A percentile compares a stretch with the other conserved stretches of the same genome.
phyloP scores from a whole-genome alignment of 2,113 vertebrate species.

The Nycticryphes semicollaris region DNA sequence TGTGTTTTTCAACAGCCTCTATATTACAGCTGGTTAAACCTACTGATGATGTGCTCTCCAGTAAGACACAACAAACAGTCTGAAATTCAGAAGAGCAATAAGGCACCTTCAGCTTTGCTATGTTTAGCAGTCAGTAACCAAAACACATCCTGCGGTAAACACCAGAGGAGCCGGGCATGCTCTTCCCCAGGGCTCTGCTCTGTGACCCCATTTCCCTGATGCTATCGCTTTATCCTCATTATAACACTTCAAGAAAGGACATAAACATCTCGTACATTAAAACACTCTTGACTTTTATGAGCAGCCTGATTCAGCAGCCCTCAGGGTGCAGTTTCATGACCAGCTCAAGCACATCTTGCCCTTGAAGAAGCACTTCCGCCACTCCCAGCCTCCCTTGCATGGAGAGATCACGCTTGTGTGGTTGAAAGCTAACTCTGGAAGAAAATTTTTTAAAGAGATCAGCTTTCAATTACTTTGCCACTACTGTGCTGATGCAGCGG shows the following conservation, averaged over 20 bases:
- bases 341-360: background rate
- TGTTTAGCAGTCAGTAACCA: background rate
- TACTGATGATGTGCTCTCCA: background rate
- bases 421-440: background rate
- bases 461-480: background rate
- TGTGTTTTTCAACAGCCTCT: background rate
- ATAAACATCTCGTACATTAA: background rate
- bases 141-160: background rate
- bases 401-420: background rate
- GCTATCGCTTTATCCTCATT: background rate
- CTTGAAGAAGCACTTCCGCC: background rate
- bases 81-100: slow-evolving; percentile 11
- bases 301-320: slow-evolving; percentile 12
- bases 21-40: background rate
- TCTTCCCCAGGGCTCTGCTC: background rate
- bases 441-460: background rate
- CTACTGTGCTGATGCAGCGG: background rate
- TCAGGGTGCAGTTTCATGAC: background rate
- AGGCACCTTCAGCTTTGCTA: background rate
- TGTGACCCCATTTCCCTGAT: background rate
- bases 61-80: slow-evolving; percentile 35
- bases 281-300: slow-evolving; percentile 16
- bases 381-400: background rate
- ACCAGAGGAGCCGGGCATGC: background rate
- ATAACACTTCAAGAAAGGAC: background rate